Conservation (phyloP, 1,140 invertebrate genomes). For the Ylistrum balloti region DNA sequence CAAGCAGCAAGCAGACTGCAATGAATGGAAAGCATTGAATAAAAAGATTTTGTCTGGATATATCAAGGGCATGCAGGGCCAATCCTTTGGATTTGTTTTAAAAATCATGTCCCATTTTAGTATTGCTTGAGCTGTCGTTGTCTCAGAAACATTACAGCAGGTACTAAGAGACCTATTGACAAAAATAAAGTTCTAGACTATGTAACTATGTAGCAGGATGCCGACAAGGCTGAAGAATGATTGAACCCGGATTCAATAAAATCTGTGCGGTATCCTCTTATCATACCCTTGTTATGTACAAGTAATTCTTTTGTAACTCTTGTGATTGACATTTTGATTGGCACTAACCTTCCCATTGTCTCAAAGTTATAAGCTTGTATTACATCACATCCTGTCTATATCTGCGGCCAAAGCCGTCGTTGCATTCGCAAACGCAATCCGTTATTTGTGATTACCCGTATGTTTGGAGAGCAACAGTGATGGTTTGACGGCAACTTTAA, state of each 20-base stretch:
- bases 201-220: background rate
- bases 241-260: no score
- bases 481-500: background rate
- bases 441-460: background rate
- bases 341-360: background rate
- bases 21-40: no score
- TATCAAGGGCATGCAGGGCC: no score
- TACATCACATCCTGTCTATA: background rate
- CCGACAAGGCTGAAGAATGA: no score
- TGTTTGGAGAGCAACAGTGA: background rate
- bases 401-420: background rate
- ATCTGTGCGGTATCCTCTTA: background rate
- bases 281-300: background rate
- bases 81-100: no score
- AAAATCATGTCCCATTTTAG: no score
- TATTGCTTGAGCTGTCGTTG: no score
- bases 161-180: background rate
- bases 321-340: background rate
- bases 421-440: background rate
- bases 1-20: no score
- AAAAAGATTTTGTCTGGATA: no score
- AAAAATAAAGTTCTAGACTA: background rate
- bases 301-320: background rate
- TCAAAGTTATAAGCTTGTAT: background rate
- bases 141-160: no score